These are phyloP conservation scores for Dunckerocampus dactyliophorus DNA, from an alignment of 2,113 vertebrate species.

Conservation along the genomic window DNA sequence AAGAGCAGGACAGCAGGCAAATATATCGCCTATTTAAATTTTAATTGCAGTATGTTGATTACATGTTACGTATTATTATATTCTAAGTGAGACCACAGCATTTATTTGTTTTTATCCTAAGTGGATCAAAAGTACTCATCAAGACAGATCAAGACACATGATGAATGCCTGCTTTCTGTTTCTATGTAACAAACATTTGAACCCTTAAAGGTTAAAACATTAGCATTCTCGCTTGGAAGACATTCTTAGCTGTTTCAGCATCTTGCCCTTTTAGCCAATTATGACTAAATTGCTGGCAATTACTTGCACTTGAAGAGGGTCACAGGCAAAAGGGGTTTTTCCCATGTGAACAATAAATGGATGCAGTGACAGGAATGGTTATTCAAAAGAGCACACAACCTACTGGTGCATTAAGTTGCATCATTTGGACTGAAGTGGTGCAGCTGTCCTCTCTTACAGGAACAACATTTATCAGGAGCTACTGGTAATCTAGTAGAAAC, in stretches of 20 bases:
- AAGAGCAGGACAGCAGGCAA: too few relatives aligned
- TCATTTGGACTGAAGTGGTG: conserved; percentile 32
- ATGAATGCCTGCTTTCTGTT: conserved; percentile 1
- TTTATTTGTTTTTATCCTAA: background rate
- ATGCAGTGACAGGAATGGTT: conserved; percentile 41
- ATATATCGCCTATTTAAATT: too few relatives aligned
- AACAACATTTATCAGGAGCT: conserved; percentile 9
- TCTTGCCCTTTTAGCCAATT: conserved; percentile 33
- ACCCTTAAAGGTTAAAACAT: conserved; percentile 13
- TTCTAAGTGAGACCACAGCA: too few relatives aligned
- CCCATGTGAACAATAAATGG: conserved; percentile 32
- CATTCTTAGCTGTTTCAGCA: conserved; percentile 20
- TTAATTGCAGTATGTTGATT: too few relatives aligned
- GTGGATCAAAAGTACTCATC: background rate
- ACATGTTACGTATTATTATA: too few relatives aligned
- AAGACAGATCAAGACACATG: background rate
- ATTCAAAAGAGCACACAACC: conserved; percentile 8
- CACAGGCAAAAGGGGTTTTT: conserved; percentile 41
- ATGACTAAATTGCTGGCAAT: conserved; percentile 49
- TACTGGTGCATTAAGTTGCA: conserved; percentile 25
- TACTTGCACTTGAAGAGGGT: conserved; percentile 42
- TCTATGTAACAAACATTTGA: conserved; percentile 3
- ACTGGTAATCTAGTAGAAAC: background rate
- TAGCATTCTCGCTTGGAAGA: conserved; percentile 3
- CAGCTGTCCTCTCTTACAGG: conserved; percentile 43